Evolutionary conservation across 92 coral and sea anemone species (phyloP), one percentile per base, ranked within the genome.

Genomic region (Zoanthus sansibaricus): DNA sequence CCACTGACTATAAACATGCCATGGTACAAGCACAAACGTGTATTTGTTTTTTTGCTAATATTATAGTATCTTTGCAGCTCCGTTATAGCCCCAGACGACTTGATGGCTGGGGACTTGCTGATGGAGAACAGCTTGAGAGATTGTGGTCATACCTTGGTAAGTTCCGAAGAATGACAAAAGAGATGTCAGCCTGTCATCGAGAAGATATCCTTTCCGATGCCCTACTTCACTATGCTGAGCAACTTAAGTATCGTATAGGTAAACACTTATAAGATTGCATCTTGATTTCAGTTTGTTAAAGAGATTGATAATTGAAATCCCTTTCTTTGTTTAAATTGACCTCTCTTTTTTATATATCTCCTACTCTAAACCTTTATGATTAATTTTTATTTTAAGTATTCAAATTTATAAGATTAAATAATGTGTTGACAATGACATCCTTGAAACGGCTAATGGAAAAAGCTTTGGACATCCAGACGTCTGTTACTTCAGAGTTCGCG

Each of bases 61-160:
- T 16, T 66, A n/a, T 25, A 5, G 20, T 67, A 77, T 45, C 62
- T 52, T 21, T 55, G 31, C 64, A 87, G 93, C 82, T 91, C 21
- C 77, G 80, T 66, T 91, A 87, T 72, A 91, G 91, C 76, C 89
- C 93, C 56, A 56, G 93, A 70, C 79, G 93, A 49, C 88, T 91
- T 68, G 89, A 83, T 47, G 93, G 94, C 47, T 91, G 91, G 94
- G 94, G 94, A 31, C 70, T 91, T 76, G 91, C 79, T 83, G 94
- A 87, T 72, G 94, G 94, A 21, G 91, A 91, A 83, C 67, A 87
- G 44, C 48, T 91, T 86, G 94, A 87, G 87, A 72, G 91, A 78
- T 79, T 91, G 17, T 88, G 94, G 94, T 91, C 94, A 59, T 91
- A 87, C 84, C 91, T 91, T 56, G 74, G 91, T 42, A 66, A 69